phyloP scores from a whole-genome alignment of 2,888 invertebrate genomes.

The Terebella lapidaria region DNA sequence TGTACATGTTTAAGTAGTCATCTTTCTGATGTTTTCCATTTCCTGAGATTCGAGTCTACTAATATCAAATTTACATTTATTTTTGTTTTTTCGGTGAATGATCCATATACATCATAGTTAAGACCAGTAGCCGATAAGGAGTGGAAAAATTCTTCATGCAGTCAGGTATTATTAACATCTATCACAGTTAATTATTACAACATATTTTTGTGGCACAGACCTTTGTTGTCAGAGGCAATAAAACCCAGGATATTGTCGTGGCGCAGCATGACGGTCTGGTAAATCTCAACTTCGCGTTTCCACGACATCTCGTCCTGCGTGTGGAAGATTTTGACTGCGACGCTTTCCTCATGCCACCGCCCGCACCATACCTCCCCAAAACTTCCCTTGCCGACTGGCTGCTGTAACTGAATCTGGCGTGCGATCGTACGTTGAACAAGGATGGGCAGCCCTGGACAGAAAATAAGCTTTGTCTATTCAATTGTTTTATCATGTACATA shows the following conservation, averaged over 20 bases:
- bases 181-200: no score
- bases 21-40: no score
- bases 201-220: slow-evolving; percentile 62
- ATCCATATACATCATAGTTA: no score
- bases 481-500: no score
- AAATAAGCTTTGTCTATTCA: not conserved
- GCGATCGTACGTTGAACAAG: slow-evolving; percentile 95
- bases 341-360: slow-evolving; percentile 92
- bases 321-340: slow-evolving; percentile 94
- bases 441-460: slow-evolving; percentile 82
- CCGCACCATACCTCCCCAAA: slow-evolving; percentile 92
- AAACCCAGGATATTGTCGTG: slow-evolving; percentile 98
- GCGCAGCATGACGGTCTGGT: slow-evolving; percentile 95
- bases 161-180: no score
- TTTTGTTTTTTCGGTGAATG: no score
- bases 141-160: no score
- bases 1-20: no score
- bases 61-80: no score
- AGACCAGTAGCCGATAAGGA: no score
- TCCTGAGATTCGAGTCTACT: no score
- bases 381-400: slow-evolving; percentile 92
- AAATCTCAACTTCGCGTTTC: slow-evolving; percentile 97
- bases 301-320: slow-evolving; percentile 94
- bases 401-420: slow-evolving; percentile 86
- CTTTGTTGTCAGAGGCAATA: slow-evolving; percentile 98